phyloP scores from a whole-genome alignment of 2,888 invertebrate genomes.

The Apamea crenata region DNA sequence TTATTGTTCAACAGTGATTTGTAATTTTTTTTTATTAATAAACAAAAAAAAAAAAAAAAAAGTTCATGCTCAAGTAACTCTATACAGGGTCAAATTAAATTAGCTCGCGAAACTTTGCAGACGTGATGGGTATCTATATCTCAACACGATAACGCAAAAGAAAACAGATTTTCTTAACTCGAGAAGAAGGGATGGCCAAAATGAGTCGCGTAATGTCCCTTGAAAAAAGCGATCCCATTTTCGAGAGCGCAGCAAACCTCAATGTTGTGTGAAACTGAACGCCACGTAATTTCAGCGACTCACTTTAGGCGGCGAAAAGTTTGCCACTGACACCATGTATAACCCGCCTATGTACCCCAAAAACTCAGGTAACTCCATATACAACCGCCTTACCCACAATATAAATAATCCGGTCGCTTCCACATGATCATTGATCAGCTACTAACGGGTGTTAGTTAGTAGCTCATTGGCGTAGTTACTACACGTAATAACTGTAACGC shows the following conservation, averaged over 20 bases:
- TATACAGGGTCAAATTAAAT: too few species aligned
- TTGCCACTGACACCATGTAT: not conserved
- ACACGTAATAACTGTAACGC: conserved; percentile 64
- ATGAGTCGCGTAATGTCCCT: not conserved
- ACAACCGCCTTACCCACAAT: not conserved
- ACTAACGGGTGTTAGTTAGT: conserved; percentile 39
- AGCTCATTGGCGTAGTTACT: conserved; percentile 50
- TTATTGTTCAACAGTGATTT: too few species aligned
- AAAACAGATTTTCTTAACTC: too few species aligned
- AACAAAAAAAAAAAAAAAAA: too few species aligned
- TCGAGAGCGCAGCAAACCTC: not conserved
- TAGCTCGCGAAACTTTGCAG: too few species aligned
- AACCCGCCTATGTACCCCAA: not conserved
- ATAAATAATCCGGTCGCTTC: conserved; percentile 27
- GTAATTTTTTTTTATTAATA: too few species aligned
- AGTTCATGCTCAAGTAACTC: not conserved
- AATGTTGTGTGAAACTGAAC: not conserved
- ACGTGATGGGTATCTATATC: too few species aligned
- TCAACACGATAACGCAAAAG: too few species aligned
- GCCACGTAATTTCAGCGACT: not conserved
- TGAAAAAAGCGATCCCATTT: not conserved
- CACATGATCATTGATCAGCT: conserved; percentile 47
- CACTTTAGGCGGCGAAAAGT: not conserved
- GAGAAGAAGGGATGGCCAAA: not conserved
- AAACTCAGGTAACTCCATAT: not conserved